Base-by-base conservation (phyloP, 2,888 invertebrate species). In the Zaprionus obscuricornis region DNA sequence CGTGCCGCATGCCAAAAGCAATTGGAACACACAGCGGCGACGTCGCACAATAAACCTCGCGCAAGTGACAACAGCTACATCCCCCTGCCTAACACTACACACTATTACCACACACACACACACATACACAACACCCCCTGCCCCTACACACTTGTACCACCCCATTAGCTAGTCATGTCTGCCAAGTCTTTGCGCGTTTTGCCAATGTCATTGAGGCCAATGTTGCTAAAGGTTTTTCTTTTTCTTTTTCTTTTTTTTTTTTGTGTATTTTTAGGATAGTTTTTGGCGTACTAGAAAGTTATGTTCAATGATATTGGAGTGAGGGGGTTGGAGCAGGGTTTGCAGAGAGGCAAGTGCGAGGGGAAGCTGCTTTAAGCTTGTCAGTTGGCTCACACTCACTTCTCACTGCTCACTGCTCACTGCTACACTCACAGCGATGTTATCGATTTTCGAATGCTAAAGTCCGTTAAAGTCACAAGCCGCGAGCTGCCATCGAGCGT, bases 391-490 rank as follows among this genome's bases (percentile, higher is more conserved):
- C 33, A 37, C 10, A 29, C 6, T 27, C 10, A 26, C 24, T 6
- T 13, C 31, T n/a, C 13, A 11, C 5, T 4, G 11, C n/a, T 26
- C 1, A 4, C 13, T n/a, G 14, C 4, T n/a, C 31, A 11, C 20
- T 34, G 50, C 18, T n/a, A n/a, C n/a, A n/a, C 51, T 37, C 56
- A 49, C 50, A 42, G 37, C 31, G 33, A 46, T 27, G 16, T 22
- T 66, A 83, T 77, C 69, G 76, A 77, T 77, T 77, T 82, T 69
- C 68, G n/a, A 56, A 74, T 70, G 78, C 49, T n/a, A n/a, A n/a
- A n/a, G 50, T 20, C 57, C 20, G 22, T 46, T 24, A 17, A 10
- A 50, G 20, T 22, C 42, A 7, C 5, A 17, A 34, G 1, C 18
- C 17, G 33, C 8, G 42, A 7, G 7, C 22, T 16, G 22, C 27